Percentiles rank a stretch among this genome's conserved stretches.
phyloP scores from a whole-genome alignment of 2,888 invertebrate genomes.

The Ophion costatus region DNA sequence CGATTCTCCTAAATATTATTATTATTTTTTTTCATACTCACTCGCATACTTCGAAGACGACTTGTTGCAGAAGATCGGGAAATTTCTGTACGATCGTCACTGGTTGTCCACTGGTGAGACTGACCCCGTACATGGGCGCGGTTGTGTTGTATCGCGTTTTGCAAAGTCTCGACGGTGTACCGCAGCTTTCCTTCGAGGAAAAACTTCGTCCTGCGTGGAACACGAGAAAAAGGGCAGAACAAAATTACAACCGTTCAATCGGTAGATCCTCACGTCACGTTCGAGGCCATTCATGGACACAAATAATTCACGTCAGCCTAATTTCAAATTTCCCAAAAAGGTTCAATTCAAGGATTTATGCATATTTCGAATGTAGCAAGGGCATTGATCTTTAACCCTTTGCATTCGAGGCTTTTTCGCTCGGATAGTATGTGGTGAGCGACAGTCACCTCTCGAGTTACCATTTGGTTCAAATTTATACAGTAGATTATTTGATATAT shows the following conservation, averaged over 20 bases:
- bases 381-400: too few species aligned
- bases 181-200: constrained; percentile 84
- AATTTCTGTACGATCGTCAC: constrained; percentile 98
- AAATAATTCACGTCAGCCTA: too few species aligned
- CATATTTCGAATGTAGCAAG: too few species aligned
- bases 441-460: too few species aligned
- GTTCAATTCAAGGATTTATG: too few species aligned
- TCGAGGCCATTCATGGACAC: background rate
- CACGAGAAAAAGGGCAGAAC: background rate
- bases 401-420: too few species aligned
- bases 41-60: constrained; percentile 97
- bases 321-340: too few species aligned
- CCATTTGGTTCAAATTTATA: too few species aligned
- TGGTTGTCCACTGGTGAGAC: constrained; percentile 95
- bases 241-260: background rate
- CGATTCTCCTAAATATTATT: background rate
- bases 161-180: constrained; percentile 91
- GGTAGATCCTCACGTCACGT: background rate
- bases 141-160: constrained; percentile 96
- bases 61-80: constrained; percentile 95
- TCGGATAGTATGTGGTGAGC: too few species aligned
- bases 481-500: too few species aligned
- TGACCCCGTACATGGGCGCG: constrained; percentile 97
- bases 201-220: constrained; percentile 80
- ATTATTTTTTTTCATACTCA: constrained; percentile 84